Conservation (phyloP, 2,888 invertebrate species). For the Lasioglossum zephyrum region DNA sequence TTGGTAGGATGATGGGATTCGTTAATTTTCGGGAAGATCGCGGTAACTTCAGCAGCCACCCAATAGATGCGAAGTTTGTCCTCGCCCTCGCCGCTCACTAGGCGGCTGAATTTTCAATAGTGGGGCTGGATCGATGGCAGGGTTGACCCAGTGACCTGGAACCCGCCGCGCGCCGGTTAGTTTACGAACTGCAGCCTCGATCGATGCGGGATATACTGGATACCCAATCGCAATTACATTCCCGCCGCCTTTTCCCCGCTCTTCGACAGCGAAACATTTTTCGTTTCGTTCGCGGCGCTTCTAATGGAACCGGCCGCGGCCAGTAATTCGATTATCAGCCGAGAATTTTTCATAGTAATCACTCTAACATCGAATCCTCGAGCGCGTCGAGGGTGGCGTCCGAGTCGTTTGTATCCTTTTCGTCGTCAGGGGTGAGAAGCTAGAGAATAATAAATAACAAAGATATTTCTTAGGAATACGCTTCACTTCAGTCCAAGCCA, state of each 20-base stretch:
- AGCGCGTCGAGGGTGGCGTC: too few species aligned
- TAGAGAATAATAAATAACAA: too few species aligned
- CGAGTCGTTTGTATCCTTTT: not conserved
- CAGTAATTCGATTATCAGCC: not conserved
- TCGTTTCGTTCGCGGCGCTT: not conserved
- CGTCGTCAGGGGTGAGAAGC: too few species aligned
- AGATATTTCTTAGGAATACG: too few species aligned
- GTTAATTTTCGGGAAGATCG: not conserved
- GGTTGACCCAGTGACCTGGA: conserved; percentile 78
- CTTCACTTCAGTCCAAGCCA: too few species aligned
- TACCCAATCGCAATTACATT: conserved; percentile 59
- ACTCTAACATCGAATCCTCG: too few species aligned
- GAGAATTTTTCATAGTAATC: not conserved
- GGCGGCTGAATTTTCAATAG: conserved; percentile 70
- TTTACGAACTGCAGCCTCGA: conserved; percentile 69
- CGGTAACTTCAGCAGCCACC: not conserved
- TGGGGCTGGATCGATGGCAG: conserved; percentile 75
- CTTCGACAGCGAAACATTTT: not conserved
- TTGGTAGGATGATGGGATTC: not conserved
- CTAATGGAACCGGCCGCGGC: conserved; percentile 14
- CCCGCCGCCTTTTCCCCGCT: conserved; percentile 12
- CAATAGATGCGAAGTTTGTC: not conserved
- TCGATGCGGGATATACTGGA: conserved; percentile 60
- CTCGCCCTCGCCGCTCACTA: conserved; percentile 36
- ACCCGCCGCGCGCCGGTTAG: conserved; percentile 64